Conservation (phyloP, 2,888 invertebrate genomes). For the Athalia cordata region DNA sequence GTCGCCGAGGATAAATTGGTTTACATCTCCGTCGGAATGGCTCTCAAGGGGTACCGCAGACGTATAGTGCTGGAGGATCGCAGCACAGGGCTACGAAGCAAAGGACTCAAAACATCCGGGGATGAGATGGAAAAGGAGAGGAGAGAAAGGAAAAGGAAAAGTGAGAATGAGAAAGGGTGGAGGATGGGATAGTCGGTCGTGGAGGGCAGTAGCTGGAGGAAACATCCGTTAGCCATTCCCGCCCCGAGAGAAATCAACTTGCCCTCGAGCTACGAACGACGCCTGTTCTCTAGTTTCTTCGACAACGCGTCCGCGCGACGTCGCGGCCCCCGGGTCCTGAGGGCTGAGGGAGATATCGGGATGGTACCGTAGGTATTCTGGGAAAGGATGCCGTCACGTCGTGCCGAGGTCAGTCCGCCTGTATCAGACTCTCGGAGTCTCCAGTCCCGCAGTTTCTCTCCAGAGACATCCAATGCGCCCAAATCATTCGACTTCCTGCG, state of each 20-base stretch:
- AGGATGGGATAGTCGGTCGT: too few relatives aligned
- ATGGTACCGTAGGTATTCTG: constrained; percentile 16
- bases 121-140: constrained; percentile 44
- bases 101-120: constrained; percentile 48
- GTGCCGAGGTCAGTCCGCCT: constrained; percentile 16
- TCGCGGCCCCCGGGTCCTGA: constrained; percentile 23
- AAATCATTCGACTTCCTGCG: constrained; percentile 9
- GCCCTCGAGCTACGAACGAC: constrained; percentile 54
- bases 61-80: constrained; percentile 5
- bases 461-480: constrained; percentile 1
- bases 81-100: constrained; percentile 31
- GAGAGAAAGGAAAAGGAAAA: constrained; percentile 36
- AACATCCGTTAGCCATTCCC: constrained; percentile 54
- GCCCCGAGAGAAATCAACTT: constrained; percentile 64
- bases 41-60: constrained; percentile 53
- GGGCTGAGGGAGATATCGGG: constrained; percentile 20
- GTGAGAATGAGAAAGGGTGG: background rate
- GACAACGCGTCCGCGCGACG: constrained; percentile 46
- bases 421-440: constrained; percentile 14
- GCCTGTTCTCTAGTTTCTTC: constrained; percentile 56
- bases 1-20: constrained; percentile 55
- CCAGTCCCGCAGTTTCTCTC: constrained; percentile 11
- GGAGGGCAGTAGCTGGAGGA: constrained; percentile 41
- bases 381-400: background rate
- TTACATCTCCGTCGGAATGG: constrained; percentile 54